Evolutionary conservation across 2,113 vertebrate genomes (phyloP).

Genomic region (Syngnathus floridae): DNA sequence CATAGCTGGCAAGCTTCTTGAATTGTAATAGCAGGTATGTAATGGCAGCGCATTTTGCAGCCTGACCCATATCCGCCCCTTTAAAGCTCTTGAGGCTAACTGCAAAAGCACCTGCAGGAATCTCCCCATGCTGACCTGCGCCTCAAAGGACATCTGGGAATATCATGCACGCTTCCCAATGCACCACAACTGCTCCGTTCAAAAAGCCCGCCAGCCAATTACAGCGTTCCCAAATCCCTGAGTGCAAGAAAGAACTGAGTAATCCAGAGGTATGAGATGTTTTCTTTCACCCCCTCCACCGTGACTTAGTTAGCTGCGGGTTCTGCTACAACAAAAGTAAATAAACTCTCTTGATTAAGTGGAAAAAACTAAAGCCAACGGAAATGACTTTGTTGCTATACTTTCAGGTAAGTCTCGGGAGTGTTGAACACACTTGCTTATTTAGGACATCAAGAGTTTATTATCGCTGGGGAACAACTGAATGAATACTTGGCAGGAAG

Average conservation of each 20-base stretch:
- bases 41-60: background rate
- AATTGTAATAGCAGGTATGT: background rate
- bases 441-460: background rate
- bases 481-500: slow-evolving; percentile 30
- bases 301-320: slow-evolving; percentile 41
- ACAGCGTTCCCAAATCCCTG: slow-evolving; percentile 72
- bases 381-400: slow-evolving; percentile 24
- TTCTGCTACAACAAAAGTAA: slow-evolving; percentile 46
- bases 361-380: slow-evolving; percentile 24
- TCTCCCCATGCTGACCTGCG: slow-evolving; percentile 79
- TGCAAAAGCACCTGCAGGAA: slow-evolving; percentile 74
- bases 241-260: slow-evolving; percentile 56
- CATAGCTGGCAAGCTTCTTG: background rate
- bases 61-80: slow-evolving; percentile 13
- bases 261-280: slow-evolving; percentile 47
- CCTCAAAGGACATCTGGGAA: slow-evolving; percentile 90
- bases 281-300: slow-evolving; percentile 51
- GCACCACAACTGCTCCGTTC: slow-evolving; percentile 88
- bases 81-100: slow-evolving; percentile 37
- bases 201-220: slow-evolving; percentile 75
- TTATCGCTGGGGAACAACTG: background rate
- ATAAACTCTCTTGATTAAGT: slow-evolving; percentile 31
- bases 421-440: background rate
- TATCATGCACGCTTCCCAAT: slow-evolving; percentile 85
- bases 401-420: background rate